Percentiles rank a stretch among this genome's conserved stretches.
phyloP scores from a whole-genome alignment of 2,113 vertebrate species.

The Cyanoderma ruficeps region DNA sequence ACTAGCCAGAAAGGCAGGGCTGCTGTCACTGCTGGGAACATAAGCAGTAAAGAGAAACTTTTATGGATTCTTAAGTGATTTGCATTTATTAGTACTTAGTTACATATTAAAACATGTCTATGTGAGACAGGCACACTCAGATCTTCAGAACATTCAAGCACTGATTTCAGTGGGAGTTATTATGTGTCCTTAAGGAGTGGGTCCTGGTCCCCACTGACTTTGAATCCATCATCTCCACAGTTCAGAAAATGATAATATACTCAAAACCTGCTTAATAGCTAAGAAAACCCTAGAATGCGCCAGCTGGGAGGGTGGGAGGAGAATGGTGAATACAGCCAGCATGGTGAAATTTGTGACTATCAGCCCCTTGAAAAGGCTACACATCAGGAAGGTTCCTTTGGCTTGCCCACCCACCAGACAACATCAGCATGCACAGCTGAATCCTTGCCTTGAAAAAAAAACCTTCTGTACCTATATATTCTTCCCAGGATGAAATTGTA shows the following conservation, averaged over 20 bases:
- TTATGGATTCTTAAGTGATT: neutral
- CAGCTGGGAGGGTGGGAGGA: neutral
- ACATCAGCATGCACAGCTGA: neutral
- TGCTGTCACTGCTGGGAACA: neutral
- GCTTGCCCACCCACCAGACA: neutral
- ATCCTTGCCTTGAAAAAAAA: neutral
- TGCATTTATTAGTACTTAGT: neutral
- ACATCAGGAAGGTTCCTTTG: neutral
- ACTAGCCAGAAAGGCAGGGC: neutral
- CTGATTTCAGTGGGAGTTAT: neutral
- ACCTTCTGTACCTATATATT: neutral
- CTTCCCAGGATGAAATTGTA: neutral
- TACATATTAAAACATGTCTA: neutral
- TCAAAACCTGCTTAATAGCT: neutral
- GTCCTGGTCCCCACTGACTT: neutral
- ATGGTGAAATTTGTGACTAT: neutral
- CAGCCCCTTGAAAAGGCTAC: neutral
- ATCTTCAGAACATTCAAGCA: neutral
- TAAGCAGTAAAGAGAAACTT: neutral
- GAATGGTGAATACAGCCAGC: neutral
- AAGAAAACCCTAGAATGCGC: neutral
- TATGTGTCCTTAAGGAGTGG: neutral
- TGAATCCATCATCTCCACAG: neutral
- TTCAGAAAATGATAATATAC: neutral
- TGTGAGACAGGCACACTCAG: neutral